Percentiles rank a stretch among this genome's conserved stretches.
Evolutionary conservation across 2,113 vertebrate genomes (phyloP).

Genomic region (Mustelus asterias): DNA sequence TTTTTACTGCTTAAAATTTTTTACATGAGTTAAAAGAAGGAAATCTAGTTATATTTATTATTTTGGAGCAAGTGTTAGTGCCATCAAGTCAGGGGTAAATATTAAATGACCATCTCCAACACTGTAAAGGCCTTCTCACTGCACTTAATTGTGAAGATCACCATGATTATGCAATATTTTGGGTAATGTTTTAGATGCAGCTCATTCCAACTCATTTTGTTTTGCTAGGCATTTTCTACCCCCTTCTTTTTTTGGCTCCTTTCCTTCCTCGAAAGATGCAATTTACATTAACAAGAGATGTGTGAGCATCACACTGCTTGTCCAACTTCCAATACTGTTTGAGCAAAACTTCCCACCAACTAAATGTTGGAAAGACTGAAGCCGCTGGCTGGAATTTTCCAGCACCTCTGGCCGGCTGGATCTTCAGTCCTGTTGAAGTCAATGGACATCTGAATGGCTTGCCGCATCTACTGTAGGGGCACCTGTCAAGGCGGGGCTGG

Average conservation of each 20-base stretch:
- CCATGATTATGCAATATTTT: neutral
- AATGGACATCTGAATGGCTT: no score
- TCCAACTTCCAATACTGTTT: neutral
- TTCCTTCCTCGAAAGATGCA: neutral
- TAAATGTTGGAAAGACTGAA: neutral
- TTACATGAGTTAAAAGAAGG: neutral
- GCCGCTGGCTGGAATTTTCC: neutral
- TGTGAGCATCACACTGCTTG: neutral
- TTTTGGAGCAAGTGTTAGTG: neutral
- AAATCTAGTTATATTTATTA: constrained; percentile 24
- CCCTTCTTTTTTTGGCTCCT: neutral
- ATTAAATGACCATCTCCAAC: neutral
- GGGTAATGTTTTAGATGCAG: neutral
- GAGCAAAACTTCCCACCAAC: neutral
- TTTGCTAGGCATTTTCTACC: neutral
- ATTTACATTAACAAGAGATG: neutral
- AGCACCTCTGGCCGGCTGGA: no score
- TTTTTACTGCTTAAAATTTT: neutral
- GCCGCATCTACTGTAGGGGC: no score
- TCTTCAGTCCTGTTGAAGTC: neutral
- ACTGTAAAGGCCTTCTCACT: neutral
- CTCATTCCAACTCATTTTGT: neutral
- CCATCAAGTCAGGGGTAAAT: neutral
- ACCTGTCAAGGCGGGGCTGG: no score
- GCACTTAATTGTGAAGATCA: neutral